These are phyloP conservation scores for Thera obeliscata DNA, from an alignment of 2,888 invertebrate species.

Conservation along the genomic window DNA sequence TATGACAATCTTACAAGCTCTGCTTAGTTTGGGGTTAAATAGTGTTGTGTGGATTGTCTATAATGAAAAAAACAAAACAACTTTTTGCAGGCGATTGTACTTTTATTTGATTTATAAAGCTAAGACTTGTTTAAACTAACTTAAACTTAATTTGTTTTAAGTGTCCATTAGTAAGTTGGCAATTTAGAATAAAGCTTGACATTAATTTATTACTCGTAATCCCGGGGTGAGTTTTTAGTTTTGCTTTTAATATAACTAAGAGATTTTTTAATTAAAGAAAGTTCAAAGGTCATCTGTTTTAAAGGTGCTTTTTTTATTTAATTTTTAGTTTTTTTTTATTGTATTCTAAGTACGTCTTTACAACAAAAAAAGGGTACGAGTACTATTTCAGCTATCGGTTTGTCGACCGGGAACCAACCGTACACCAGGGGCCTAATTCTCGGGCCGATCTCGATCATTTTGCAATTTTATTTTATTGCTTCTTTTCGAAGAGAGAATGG, in stretches of 20 bases:
- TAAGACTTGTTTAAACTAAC: slow-evolving; percentile 21
- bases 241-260: background rate
- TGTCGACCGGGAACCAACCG: too few relatives aligned
- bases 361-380: too few relatives aligned
- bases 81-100: background rate
- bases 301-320: background rate
- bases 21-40: too few relatives aligned
- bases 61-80: too few relatives aligned
- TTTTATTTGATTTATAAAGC: slow-evolving; percentile 12
- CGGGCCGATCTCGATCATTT: too few relatives aligned
- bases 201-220: slow-evolving; percentile 24
- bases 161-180: slow-evolving; percentile 19
- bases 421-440: too few relatives aligned
- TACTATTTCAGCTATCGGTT: too few relatives aligned
- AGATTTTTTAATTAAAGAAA: slow-evolving; percentile 1
- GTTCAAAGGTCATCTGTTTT: background rate
- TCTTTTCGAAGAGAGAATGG: too few relatives aligned
- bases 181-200: slow-evolving; percentile 17
- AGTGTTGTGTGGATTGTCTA: too few relatives aligned
- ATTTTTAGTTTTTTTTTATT: background rate
- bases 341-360: too few relatives aligned
- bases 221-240: slow-evolving; percentile 1
- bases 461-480: too few relatives aligned
- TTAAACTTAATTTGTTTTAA: slow-evolving; percentile 22
- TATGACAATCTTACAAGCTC: too few relatives aligned